Percentiles rank a stretch among this genome's conserved stretches.
Evolutionary conservation across 1,140 invertebrate species (phyloP).

Genomic region (Drosophila nebulosa): DNA sequence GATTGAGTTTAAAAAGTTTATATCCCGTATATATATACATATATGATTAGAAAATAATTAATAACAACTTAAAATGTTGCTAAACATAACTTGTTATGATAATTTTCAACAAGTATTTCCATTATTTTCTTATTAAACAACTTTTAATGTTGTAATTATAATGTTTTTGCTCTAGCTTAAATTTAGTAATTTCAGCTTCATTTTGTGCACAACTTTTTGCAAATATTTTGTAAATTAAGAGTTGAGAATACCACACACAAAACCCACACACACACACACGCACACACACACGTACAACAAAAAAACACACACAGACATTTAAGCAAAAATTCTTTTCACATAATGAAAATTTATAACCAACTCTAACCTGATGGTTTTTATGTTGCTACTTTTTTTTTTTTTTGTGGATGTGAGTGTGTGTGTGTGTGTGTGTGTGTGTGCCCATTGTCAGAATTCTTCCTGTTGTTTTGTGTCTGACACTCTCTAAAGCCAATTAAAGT

Average conservation of each 20-base stretch:
- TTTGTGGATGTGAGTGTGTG: background rate
- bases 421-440: background rate
- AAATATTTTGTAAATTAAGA: background rate
- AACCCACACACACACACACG: background rate
- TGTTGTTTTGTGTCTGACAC: background rate
- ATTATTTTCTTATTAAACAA: too few relatives aligned
- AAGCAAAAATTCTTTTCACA: background rate
- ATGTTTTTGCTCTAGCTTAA: too few relatives aligned
- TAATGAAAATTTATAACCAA: background rate
- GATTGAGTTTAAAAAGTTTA: too few relatives aligned
- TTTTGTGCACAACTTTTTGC: too few relatives aligned
- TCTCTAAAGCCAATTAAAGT: slow-evolving; percentile 62
- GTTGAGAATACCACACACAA: background rate
- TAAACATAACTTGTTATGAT: too few relatives aligned
- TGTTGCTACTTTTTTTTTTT: background rate
- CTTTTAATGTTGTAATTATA: too few relatives aligned
- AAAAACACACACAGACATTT: background rate
- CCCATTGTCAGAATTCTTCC: slow-evolving; percentile 23
- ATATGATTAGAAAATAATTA: too few relatives aligned
- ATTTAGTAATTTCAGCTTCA: too few relatives aligned
- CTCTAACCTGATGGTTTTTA: background rate
- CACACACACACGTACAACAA: background rate
- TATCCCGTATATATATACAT: too few relatives aligned
- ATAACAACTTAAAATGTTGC: too few relatives aligned
- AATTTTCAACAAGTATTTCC: too few relatives aligned